Percentiles rank a stretch among this genome's conserved stretches.
Conservation (phyloP, 1,140 invertebrate genomes). For the Batillaria attramentaria region DNA sequence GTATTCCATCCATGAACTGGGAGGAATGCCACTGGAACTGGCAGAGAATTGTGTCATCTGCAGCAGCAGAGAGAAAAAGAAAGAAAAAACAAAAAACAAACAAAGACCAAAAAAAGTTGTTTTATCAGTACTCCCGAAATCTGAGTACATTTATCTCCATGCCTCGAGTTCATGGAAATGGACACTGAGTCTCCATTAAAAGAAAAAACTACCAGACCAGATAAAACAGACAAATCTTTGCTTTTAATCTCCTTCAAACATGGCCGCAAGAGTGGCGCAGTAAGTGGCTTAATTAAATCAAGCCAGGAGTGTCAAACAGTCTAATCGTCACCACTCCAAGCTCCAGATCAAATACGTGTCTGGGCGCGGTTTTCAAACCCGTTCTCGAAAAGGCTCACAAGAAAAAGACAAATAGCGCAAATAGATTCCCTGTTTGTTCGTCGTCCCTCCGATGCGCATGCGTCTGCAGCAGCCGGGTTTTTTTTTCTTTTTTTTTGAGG, state of each 20-base stretch:
- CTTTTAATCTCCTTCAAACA: background rate
- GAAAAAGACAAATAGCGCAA: slow-evolving; percentile 13
- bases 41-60: too few relatives aligned
- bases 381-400: slow-evolving; percentile 7
- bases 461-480: background rate
- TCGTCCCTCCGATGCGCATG: background rate
- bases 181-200: too few relatives aligned
- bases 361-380: background rate
- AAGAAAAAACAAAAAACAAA: too few relatives aligned
- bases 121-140: too few relatives aligned
- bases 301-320: background rate
- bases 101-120: too few relatives aligned
- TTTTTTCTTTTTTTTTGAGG: background rate
- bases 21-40: too few relatives aligned
- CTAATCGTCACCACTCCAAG: background rate
- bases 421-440: slow-evolving; percentile 12
- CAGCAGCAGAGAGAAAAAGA: too few relatives aligned
- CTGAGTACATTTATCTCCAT: too few relatives aligned
- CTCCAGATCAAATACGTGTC: background rate
- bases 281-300: slow-evolving; percentile 24
- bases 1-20: too few relatives aligned
- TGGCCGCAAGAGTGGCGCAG: background rate
- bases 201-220: too few relatives aligned
- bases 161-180: too few relatives aligned
- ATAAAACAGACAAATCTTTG: too few relatives aligned